Conservation (phyloP, 2,888 invertebrate genomes). For the Bellardia bayeri region DNA sequence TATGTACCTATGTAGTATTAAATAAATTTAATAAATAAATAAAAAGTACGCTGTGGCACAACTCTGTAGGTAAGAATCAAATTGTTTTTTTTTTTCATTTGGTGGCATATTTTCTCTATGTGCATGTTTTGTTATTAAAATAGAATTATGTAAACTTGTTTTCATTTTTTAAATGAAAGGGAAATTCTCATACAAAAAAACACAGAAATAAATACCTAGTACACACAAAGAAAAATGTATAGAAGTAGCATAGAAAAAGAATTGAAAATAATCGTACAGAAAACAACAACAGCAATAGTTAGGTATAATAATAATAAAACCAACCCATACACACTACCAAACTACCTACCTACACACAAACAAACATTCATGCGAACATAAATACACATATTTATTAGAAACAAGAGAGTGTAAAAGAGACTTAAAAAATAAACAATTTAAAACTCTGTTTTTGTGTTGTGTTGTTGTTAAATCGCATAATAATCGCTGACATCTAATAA, state of each 20-base stretch:
- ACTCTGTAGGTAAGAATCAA: background rate
- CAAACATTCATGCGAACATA: constrained; percentile 2
- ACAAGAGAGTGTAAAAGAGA: constrained; percentile 48
- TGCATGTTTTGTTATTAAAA: constrained; percentile 20
- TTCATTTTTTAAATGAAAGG: constrained; percentile 82
- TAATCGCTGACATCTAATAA: constrained; percentile 13
- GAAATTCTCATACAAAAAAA: constrained; percentile 81
- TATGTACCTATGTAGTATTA: too few relatives aligned
- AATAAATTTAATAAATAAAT: too few relatives aligned
- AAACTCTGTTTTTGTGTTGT: constrained; percentile 17
- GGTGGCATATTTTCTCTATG: constrained; percentile 7
- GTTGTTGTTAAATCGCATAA: constrained; percentile 37
- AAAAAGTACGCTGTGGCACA: too few relatives aligned
- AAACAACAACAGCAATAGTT: background rate
- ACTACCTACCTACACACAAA: constrained; percentile 4
- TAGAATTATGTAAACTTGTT: constrained; percentile 79
- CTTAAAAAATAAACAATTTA: constrained; percentile 54
- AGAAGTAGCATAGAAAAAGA: constrained; percentile 72
- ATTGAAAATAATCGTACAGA: constrained; percentile 43
- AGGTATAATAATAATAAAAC: background rate
- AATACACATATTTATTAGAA: constrained; percentile 10
- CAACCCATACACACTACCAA: background rate
- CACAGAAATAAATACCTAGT: constrained; percentile 67
- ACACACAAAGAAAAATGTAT: constrained; percentile 37
- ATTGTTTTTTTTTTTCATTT: background rate